phyloP scores from a whole-genome alignment of 2,888 invertebrate genomes.

The Sisyra nigra region DNA sequence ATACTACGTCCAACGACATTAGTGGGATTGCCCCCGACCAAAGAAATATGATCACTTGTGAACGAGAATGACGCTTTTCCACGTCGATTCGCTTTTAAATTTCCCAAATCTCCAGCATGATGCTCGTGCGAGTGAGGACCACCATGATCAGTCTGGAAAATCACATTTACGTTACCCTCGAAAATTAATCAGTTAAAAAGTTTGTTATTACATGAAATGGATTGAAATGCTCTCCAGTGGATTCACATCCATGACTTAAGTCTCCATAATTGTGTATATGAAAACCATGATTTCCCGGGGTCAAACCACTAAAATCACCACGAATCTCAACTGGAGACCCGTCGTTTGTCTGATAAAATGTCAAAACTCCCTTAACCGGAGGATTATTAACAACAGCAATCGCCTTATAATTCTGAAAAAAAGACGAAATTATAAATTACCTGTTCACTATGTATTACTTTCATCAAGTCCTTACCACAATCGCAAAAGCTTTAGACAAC shows the following conservation, averaged over 20 bases:
- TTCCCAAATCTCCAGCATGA: conserved; percentile 79
- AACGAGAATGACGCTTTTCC: conserved; percentile 41
- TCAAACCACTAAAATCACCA: conserved; percentile 41
- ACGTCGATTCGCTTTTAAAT: conserved; percentile 44
- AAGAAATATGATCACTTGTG: conserved; percentile 43
- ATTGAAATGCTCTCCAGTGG: conserved; percentile 17
- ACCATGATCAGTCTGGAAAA: conserved; percentile 52
- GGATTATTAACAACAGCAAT: no score
- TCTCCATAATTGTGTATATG: conserved; percentile 15
- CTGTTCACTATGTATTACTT: no score
- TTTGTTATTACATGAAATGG: conserved; percentile 12
- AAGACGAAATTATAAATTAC: no score
- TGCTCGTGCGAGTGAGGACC: conserved; percentile 48
- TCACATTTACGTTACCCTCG: no score
- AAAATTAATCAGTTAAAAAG: not conserved
- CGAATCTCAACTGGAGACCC: conserved; percentile 34
- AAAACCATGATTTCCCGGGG: conserved; percentile 29
- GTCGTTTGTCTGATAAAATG: not conserved
- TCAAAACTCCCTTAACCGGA: not conserved
- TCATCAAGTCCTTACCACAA: no score
- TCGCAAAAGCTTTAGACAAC: no score
- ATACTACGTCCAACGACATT: conserved; percentile 59
- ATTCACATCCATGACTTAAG: conserved; percentile 13
- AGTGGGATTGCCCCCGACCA: conserved; percentile 49
- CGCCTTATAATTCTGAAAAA: no score